phyloP scores from a whole-genome alignment of 2,113 vertebrate genomes.

The Pollimyrus isidori region DNA sequence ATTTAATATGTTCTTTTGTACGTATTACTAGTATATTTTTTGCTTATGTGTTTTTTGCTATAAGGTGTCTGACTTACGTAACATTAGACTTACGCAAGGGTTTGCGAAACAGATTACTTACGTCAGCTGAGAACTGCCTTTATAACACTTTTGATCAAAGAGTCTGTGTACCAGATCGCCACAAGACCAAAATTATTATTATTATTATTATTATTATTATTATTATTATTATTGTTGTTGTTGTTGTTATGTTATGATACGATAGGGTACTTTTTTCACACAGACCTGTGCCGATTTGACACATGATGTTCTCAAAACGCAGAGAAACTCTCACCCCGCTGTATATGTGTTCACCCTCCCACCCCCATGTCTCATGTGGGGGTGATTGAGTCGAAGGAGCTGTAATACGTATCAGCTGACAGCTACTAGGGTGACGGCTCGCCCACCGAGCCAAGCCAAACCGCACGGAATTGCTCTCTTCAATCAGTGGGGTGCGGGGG shows the following conservation, averaged over 20 bases:
- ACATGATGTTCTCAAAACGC: background rate
- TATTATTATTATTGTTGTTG: background rate
- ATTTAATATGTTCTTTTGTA: background rate
- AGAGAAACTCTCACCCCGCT: background rate
- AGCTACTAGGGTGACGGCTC: background rate
- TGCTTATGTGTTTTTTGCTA: background rate
- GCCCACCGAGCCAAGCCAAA: background rate
- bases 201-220: background rate
- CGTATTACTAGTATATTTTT: background rate
- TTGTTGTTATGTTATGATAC: background rate
- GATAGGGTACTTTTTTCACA: background rate
- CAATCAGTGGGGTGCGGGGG: no score
- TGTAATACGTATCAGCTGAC: slow-evolving; percentile 28
- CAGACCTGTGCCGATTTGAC: background rate
- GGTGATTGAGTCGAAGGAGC: background rate
- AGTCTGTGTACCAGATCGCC: background rate
- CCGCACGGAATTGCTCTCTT: slow-evolving; percentile 1
- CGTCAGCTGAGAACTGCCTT: background rate
- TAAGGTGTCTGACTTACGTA: background rate
- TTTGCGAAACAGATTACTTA: background rate
- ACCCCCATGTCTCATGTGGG: slow-evolving; percentile 4
- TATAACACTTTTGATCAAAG: background rate
- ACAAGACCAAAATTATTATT: background rate
- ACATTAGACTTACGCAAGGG: background rate
- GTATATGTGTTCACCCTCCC: background rate